A percentile compares a stretch with the other conserved stretches of the same genome.
These are phyloP conservation scores for Erebia aethiops DNA, from an alignment of 2,888 invertebrate species.

Conservation along the genomic window DNA sequence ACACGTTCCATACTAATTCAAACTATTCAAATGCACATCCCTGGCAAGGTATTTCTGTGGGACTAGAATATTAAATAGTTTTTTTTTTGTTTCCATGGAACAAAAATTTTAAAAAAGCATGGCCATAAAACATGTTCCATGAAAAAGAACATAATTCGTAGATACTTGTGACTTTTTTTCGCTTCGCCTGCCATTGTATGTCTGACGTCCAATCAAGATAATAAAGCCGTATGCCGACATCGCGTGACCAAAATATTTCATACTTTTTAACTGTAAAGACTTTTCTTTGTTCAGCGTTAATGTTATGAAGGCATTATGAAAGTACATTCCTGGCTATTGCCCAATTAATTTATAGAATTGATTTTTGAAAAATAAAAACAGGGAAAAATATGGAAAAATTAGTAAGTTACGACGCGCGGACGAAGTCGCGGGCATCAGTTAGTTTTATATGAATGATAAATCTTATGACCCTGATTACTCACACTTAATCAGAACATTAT, in stretches of 20 bases:
- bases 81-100: not conserved
- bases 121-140: not conserved
- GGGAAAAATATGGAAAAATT: no score
- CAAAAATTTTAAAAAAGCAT: not conserved
- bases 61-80: not conserved
- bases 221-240: constrained; percentile 25
- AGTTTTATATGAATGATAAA: no score
- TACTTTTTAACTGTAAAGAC: constrained; percentile 17
- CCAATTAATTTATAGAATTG: not conserved
- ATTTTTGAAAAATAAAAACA: no score
- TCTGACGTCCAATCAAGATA: constrained; percentile 31
- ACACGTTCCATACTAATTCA: no score
- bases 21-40: not conserved
- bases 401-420: no score
- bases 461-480: no score
- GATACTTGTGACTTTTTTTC: constrained; percentile 17
- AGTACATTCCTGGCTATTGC: constrained; percentile 5
- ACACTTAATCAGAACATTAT: no score
- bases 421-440: no score
- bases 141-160: constrained; percentile 7
- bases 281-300: constrained; percentile 23
- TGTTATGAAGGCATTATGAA: constrained; percentile 15
- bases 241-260: constrained; percentile 30
- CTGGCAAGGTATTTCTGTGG: not conserved
- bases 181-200: constrained; percentile 15